Conservation (phyloP, 2,888 invertebrate species). For the Ichneumoninae sp. region DNA sequence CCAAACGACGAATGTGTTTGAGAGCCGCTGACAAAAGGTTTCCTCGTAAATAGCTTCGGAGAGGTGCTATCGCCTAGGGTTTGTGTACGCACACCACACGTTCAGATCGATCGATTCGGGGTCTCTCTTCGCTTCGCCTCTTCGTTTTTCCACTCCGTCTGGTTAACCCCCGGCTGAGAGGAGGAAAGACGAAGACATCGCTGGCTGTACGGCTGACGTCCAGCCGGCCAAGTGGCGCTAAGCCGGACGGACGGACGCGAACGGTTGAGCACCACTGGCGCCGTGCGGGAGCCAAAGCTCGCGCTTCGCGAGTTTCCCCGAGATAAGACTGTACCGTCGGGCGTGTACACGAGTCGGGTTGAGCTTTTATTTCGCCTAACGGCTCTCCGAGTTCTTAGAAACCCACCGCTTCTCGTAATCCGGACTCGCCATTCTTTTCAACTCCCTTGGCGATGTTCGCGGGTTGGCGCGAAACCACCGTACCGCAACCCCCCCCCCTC, state of each 20-base stretch:
- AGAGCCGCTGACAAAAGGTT: slow-evolving; percentile 47
- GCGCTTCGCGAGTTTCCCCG: slow-evolving; percentile 17
- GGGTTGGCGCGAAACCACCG: background rate
- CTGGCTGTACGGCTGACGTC: slow-evolving; percentile 1
- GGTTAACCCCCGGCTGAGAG: background rate
- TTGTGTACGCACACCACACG: slow-evolving; percentile 31
- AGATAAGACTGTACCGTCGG: background rate
- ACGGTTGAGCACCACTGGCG: background rate
- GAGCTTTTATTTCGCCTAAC: slow-evolving; percentile 33
- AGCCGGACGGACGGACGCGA: background rate
- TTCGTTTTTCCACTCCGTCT: background rate
- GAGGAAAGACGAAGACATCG: slow-evolving; percentile 31
- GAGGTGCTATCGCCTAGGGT: slow-evolving; percentile 44
- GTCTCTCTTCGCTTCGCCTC: slow-evolving; percentile 2
- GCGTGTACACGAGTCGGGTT: background rate
- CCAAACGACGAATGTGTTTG: background rate
- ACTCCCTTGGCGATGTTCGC: background rate
- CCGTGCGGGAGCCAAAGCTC: slow-evolving; percentile 1
- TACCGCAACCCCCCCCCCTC: background rate
- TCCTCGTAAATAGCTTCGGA: slow-evolving; percentile 45
- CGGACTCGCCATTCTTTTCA: slow-evolving; percentile 7
- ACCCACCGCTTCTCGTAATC: slow-evolving; percentile 15
- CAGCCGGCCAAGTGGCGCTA: background rate
- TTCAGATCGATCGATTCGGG: slow-evolving; percentile 48
- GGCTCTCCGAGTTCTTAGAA: slow-evolving; percentile 11